Conservation (phyloP, 1,140 invertebrate genomes). For the Drosophila aff. region DNA sequence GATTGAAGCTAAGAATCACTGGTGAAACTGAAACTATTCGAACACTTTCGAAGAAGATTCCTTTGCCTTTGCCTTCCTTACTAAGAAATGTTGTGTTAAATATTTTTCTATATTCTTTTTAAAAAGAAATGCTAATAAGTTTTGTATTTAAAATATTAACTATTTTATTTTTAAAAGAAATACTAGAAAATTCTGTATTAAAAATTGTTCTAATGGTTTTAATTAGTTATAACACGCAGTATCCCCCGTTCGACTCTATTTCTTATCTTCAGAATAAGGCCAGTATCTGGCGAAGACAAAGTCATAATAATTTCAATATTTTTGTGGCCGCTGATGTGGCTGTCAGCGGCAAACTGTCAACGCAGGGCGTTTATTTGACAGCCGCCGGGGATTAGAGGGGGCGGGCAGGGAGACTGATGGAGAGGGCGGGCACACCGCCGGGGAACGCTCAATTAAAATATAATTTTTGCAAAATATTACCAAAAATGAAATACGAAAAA, state of each 20-base stretch:
- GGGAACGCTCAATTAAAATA: constrained; percentile 79
- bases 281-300: constrained; percentile 50
- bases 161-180: no score
- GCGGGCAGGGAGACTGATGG: background rate
- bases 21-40: background rate
- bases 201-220: background rate
- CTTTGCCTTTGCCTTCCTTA: no score
- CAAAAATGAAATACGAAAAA: constrained; percentile 30
- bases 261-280: background rate
- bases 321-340: constrained; percentile 53
- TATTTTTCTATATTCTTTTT: background rate
- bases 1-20: background rate
- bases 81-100: no score
- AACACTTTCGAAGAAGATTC: background rate
- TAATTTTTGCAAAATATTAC: constrained; percentile 68
- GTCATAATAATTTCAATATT: constrained; percentile 83
- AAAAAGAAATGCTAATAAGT: background rate
- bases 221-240: background rate
- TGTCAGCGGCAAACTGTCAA: constrained; percentile 67
- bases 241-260: background rate
- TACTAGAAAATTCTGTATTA: no score
- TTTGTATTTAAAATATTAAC: no score
- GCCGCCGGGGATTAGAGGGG: constrained; percentile 59
- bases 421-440: constrained; percentile 7
- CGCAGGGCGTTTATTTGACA: constrained; percentile 67